Conservation (phyloP, 23 tunicate genomes). For the Halocynthia roretzi region DNA sequence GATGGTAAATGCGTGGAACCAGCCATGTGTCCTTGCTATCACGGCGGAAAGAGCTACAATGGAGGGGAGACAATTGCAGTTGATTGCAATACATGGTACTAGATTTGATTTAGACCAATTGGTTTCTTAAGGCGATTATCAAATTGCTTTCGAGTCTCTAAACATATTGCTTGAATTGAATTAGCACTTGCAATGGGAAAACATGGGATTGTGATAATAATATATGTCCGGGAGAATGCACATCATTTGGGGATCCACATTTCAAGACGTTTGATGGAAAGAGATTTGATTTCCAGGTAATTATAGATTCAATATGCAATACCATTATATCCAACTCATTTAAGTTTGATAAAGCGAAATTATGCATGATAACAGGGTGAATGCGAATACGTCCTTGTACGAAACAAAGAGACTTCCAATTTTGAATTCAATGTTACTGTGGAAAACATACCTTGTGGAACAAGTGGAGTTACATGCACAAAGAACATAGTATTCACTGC, state of each 20-base stretch:
- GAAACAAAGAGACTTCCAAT: too few relatives aligned
- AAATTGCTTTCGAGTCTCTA: too few relatives aligned
- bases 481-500: constrained; percentile 10
- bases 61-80: constrained; percentile 40
- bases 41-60: constrained; percentile 34
- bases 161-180: background rate
- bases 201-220: constrained; percentile 64
- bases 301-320: too few relatives aligned
- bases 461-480: constrained; percentile 29
- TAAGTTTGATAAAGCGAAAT: background rate
- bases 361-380: background rate
- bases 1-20: constrained; percentile 68
- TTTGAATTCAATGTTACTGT: constrained; percentile 17
- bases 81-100: constrained; percentile 78
- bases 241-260: constrained; percentile 88
- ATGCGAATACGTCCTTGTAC: constrained; percentile 79
- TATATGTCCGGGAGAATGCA: constrained; percentile 87
- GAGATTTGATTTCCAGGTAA: constrained; percentile 54
- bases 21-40: constrained; percentile 72
- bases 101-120: too few relatives aligned
- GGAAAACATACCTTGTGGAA: constrained; percentile 27
- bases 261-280: constrained; percentile 86
- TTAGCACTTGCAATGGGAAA: constrained; percentile 73
- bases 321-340: background rate
- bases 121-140: too few relatives aligned